Evolutionary conservation across 2,888 invertebrate species (phyloP), one percentile per base, ranked within the genome.

Genomic region (Drosophila testacea): DNA sequence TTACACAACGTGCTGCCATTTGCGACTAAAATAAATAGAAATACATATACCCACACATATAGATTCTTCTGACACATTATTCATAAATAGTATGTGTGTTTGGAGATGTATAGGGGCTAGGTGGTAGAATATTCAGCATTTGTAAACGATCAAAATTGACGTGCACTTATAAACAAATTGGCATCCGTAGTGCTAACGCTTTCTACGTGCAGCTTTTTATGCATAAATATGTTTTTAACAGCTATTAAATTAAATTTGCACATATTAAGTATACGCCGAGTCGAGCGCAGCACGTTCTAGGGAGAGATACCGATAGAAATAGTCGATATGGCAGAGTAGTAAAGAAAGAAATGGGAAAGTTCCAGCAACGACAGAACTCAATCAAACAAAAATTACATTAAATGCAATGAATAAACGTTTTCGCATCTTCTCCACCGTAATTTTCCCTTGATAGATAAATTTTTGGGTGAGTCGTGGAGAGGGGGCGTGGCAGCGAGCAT

Each of bases 1-100:
- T 51, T 63, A 67, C 65, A 69, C 77, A 85, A 89, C 84, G 89
- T 85, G 84, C 74, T 79, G 75, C 72, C 88, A 85, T 89, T 85
- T 84, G 61, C 65, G 75, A 85, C 82, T 88, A 69, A 83, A 87
- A 88, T 83, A 86, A 86, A 86, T 75, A 88, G 52, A 78, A 81
- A 68, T 60, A 78, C 51, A 66, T 47, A 55, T 34, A 60, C 48
- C 46, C 7, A 22, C 11, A 59, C 42, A 11, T 41, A 36, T 54
- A 42, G 11, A 36, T 64, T 30, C 69, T 70, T 65, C 22, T 62
- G 16, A 61, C 69, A 69, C 64, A 73, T 83, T 81, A 78, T 81
- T 88, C 88, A 88, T 88, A 83, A 83, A 86, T 81, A 77, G 69
- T 73, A 69, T 57, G 63, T 56, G 63, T 68, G 50, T 28, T 65